Evolutionary conservation across 2,797 vertebrate genomes (phyloP).

Genomic region (Cirrhinus molitorella): DNA sequence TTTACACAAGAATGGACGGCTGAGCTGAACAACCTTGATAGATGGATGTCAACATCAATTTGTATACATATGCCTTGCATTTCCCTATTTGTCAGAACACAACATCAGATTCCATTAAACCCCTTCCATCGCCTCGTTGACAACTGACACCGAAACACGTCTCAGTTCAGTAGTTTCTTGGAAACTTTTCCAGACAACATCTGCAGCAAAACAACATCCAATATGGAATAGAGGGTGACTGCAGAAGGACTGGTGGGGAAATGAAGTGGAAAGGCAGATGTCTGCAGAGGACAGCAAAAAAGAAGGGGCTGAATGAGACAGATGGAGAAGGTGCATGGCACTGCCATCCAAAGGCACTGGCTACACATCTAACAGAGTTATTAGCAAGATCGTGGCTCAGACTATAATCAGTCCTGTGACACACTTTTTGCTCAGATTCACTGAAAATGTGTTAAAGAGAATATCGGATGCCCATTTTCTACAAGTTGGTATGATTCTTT

Average conservation of each 20-base stretch:
- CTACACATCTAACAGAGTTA: conserved; percentile 2
- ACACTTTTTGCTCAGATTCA: neutral
- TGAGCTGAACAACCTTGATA: neutral
- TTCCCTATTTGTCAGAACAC: conserved; percentile 22
- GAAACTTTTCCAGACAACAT: conserved; percentile 41
- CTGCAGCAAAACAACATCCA: conserved; percentile 22
- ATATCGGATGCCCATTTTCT: no score
- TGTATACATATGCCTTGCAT: neutral
- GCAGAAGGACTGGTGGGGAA: conserved; percentile 36
- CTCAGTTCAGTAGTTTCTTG: conserved; percentile 25
- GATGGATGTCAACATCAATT: neutral
- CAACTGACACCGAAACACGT: conserved; percentile 22
- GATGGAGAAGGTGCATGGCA: conserved; percentile 31
- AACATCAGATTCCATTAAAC: conserved; percentile 21
- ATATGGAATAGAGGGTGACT: conserved; percentile 3
- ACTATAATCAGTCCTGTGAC: conserved; percentile 1
- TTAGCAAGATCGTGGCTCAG: neutral
- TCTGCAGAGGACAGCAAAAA: conserved; percentile 33
- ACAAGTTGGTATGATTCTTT: no score
- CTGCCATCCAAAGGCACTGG: conserved; percentile 3
- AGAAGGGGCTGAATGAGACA: conserved; percentile 33
- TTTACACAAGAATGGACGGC: conserved; percentile 7
- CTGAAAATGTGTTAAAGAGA: neutral
- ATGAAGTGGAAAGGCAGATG: conserved; percentile 38
- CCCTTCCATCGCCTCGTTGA: neutral